A percentile compares a stretch with the other conserved stretches of the same genome.
Conservation (phyloP, 2,113 vertebrate species). For the Grantiella picta region DNA sequence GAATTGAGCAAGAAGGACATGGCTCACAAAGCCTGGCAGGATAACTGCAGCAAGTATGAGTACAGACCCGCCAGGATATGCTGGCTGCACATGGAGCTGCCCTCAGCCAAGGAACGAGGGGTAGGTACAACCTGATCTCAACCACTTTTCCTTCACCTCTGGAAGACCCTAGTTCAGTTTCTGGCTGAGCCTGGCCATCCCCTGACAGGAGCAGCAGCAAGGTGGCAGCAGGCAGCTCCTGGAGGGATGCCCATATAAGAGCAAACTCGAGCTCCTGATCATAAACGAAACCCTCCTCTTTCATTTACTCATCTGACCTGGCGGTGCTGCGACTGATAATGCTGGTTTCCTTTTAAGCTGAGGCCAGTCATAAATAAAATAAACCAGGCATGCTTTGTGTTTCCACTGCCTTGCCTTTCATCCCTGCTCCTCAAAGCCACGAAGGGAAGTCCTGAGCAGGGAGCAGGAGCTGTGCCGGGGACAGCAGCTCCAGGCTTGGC, state of each 20-base stretch:
- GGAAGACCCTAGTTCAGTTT: background rate
- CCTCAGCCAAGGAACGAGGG: background rate
- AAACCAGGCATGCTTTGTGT: conserved; percentile 44
- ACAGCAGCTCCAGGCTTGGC: background rate
- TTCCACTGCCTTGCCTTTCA: conserved; percentile 31
- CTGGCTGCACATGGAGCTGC: background rate
- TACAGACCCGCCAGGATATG: fast-evolving
- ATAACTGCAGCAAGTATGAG: background rate
- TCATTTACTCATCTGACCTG: conserved; percentile 6
- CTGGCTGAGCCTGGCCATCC: background rate
- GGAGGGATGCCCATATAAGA: conserved; percentile 49
- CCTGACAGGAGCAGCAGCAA: background rate
- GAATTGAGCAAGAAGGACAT: background rate
- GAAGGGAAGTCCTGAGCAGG: background rate
- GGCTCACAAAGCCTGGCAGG: background rate
- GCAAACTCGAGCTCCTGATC: background rate
- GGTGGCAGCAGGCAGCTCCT: background rate
- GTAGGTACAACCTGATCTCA: background rate
- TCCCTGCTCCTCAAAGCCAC: background rate
- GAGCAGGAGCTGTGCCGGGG: background rate
- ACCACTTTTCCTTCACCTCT: background rate
- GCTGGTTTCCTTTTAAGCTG: conserved; percentile 39
- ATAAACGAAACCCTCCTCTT: conserved; percentile 15
- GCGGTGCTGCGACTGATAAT: background rate
- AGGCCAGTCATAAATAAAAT: conserved; percentile 51